These are phyloP conservation scores for Drosophila oshimai DNA, from an alignment of 1,140 invertebrate species.

Conservation along the genomic window DNA sequence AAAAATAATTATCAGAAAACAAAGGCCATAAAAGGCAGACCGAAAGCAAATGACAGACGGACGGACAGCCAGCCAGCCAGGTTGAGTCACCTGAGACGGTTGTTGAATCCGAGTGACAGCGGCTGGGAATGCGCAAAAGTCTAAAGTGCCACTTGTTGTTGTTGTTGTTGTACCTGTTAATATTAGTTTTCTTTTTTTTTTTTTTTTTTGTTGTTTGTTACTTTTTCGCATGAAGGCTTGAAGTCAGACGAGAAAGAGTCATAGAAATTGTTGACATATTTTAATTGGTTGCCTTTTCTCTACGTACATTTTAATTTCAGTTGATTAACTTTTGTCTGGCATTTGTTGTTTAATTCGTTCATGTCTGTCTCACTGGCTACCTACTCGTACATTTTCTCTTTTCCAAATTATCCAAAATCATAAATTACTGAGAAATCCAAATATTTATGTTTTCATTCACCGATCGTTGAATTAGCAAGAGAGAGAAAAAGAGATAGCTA, in stretches of 20 bases:
- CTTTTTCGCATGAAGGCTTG: constrained; percentile 43
- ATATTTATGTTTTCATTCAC: constrained; percentile 50
- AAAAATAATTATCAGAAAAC: constrained; percentile 42
- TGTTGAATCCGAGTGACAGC: constrained; percentile 41
- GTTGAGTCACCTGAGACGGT: constrained; percentile 71
- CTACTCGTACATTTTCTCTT: constrained; percentile 19
- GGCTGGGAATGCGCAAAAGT: constrained; percentile 79
- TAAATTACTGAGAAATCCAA: constrained; percentile 29
- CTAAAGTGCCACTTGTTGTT: constrained; percentile 71
- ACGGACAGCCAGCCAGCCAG: constrained; percentile 16
- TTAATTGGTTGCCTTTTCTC: constrained; percentile 31
- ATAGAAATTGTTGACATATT: constrained; percentile 60
- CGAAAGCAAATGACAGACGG: constrained; percentile 22
- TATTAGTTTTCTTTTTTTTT: constrained; percentile 5
- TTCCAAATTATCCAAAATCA: constrained; percentile 11
- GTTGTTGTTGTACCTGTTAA: constrained; percentile 17
- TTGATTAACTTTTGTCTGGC: constrained; percentile 69
- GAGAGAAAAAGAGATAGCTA: constrained; percentile 9
- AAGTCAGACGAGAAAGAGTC: constrained; percentile 57
- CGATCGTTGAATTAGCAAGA: constrained; percentile 18
- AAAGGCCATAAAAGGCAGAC: constrained; percentile 45
- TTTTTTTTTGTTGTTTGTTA: constrained; percentile 4
- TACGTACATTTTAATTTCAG: constrained; percentile 71
- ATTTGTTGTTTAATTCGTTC: constrained; percentile 41
- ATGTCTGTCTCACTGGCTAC: constrained; percentile 17